These are phyloP conservation scores for Rhagologus leucostigma DNA, from an alignment of 2,113 vertebrate species.

Conservation along the genomic window DNA sequence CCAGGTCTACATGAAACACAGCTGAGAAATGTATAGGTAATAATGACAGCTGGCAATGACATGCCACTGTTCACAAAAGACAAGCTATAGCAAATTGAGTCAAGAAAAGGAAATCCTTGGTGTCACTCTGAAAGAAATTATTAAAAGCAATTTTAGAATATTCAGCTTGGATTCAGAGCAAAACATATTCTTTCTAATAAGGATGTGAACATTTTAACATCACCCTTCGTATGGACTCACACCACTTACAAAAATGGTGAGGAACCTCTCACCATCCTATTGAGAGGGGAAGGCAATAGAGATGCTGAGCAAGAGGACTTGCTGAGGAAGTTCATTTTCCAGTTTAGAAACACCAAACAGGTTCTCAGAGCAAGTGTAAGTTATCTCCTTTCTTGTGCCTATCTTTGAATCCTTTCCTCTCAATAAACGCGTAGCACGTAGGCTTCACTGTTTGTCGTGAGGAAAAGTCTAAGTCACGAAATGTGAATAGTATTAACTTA, in stretches of 20 bases:
- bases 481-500: background rate
- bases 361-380: background rate
- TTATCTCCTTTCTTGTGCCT: background rate
- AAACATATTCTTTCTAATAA: background rate
- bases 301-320: background rate
- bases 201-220: background rate
- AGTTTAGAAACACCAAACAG: background rate
- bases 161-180: background rate
- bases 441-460: background rate
- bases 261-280: background rate
- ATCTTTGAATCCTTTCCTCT: background rate
- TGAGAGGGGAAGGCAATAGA: background rate
- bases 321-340: background rate
- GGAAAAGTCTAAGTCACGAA: background rate
- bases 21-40: background rate
- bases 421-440: rapidly evolving
- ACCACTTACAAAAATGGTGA: background rate
- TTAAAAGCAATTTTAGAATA: background rate
- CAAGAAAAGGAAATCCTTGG: background rate
- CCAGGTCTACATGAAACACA: background rate
- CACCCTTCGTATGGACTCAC: background rate
- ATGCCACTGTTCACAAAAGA: background rate
- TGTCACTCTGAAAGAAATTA: background rate
- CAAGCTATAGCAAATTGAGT: background rate
- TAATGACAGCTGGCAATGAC: background rate